Conservation (phyloP, 2,888 invertebrate genomes). For the Elegia similella region DNA sequence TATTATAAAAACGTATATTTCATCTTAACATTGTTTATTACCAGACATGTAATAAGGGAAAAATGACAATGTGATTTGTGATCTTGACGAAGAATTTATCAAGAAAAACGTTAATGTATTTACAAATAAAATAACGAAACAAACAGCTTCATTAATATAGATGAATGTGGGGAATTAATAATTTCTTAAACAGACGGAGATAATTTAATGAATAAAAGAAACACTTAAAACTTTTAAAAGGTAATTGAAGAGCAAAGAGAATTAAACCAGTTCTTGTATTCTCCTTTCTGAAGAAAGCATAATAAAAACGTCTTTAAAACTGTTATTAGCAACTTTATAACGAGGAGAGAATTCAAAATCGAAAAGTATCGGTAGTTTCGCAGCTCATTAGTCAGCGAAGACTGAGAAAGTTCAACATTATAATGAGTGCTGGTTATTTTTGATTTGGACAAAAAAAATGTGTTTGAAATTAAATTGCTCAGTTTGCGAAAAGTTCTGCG, state of each 20-base stretch:
- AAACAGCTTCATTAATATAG: not conserved
- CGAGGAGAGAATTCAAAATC: constrained; percentile 4
- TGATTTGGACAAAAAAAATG: not conserved
- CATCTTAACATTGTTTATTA: constrained; percentile 7
- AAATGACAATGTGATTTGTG: not conserved
- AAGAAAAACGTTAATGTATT: not conserved
- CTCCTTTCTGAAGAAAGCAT: not conserved
- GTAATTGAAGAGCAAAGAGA: no score
- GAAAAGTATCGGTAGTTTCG: constrained; percentile 8
- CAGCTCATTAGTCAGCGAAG: constrained; percentile 6
- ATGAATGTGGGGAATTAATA: not conserved
- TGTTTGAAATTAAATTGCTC: not conserved
- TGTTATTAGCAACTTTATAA: constrained; percentile 9
- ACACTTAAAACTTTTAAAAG: not conserved
- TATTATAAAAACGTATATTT: constrained; percentile 32
- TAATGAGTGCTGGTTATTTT: not conserved
- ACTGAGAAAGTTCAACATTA: not conserved
- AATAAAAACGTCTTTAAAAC: not conserved
- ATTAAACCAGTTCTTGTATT: no score
- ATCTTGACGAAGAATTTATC: not conserved
- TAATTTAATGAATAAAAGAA: not conserved
- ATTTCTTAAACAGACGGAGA: not conserved
- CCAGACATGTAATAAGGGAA: not conserved
- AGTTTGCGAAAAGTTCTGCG: not conserved
- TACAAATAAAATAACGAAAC: not conserved